These are phyloP conservation scores for Cryptotis parvus DNA, from an alignment of 2,113 vertebrate species.

Conservation along the genomic window DNA sequence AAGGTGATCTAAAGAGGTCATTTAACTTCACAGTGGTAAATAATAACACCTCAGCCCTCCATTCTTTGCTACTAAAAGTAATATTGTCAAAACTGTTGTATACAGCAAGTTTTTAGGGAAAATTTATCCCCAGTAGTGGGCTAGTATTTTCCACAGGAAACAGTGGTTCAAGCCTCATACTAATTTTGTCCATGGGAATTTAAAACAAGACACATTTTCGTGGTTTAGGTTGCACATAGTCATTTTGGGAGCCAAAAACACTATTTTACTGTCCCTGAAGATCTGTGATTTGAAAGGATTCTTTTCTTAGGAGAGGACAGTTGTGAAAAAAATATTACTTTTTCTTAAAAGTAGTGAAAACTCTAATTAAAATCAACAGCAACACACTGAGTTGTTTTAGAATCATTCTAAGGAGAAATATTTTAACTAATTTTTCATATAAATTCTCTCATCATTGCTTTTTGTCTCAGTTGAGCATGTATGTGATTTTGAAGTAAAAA, in stretches of 20 bases:
- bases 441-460: constrained; percentile 61
- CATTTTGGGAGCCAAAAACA: constrained; percentile 75
- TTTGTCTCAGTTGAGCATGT: constrained; percentile 39
- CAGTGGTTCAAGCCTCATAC: constrained; percentile 73
- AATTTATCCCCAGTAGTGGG: constrained; percentile 70
- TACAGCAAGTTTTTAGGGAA: constrained; percentile 56
- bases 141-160: constrained; percentile 82
- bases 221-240: constrained; percentile 75
- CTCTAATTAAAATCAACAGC: constrained; percentile 67
- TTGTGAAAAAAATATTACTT: constrained; percentile 53
- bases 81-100: constrained; percentile 49
- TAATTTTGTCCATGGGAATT: constrained; percentile 80
- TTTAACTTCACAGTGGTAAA: background rate
- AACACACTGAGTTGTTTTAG: constrained; percentile 42
- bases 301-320: constrained; percentile 57
- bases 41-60: background rate
- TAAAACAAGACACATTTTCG: constrained; percentile 78
- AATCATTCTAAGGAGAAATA: constrained; percentile 62
- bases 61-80: background rate
- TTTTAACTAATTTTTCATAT: constrained; percentile 67
- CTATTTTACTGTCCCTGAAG: constrained; percentile 69
- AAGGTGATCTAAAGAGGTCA: background rate
- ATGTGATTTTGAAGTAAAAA: constrained; percentile 64
- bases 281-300: constrained; percentile 63
- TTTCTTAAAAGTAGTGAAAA: constrained; percentile 46